Percentiles rank a stretch among this genome's conserved stretches.
Conservation (phyloP, 2,113 vertebrate genomes). For the Chitala chitala region DNA sequence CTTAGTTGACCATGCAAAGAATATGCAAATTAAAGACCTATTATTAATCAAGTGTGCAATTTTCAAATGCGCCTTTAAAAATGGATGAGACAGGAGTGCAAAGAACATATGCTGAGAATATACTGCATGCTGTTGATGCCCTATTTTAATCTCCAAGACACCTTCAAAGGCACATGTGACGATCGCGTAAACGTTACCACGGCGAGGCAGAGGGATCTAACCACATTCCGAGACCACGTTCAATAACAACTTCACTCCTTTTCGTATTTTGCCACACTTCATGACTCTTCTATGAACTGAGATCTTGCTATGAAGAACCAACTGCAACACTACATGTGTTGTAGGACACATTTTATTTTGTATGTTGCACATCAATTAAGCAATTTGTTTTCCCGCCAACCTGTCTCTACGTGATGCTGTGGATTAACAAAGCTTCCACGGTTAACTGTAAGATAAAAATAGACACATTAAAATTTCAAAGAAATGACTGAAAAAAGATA, state of each 20-base stretch:
- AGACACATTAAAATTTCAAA: constrained; percentile 30
- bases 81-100: neutral
- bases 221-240: too few species aligned
- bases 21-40: neutral
- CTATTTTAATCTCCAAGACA: too few species aligned
- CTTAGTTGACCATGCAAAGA: neutral
- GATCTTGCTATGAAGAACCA: neutral
- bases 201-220: too few species aligned
- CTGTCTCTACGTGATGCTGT: neutral
- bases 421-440: neutral
- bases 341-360: neutral
- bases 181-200: too few species aligned
- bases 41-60: constrained; percentile 7
- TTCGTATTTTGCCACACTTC: neutral
- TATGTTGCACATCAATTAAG: neutral
- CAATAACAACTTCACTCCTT: too few species aligned
- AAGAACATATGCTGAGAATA: neutral
- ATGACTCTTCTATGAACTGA: neutral
- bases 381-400: neutral
- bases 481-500: constrained; percentile 22
- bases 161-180: too few species aligned
- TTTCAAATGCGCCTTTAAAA: neutral
- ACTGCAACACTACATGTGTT: neutral
- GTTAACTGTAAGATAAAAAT: constrained; percentile 23
- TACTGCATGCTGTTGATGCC: too few species aligned